Evolutionary conservation across 2,113 vertebrate species (phyloP).

Genomic region (Anthoscopus minutus): DNA sequence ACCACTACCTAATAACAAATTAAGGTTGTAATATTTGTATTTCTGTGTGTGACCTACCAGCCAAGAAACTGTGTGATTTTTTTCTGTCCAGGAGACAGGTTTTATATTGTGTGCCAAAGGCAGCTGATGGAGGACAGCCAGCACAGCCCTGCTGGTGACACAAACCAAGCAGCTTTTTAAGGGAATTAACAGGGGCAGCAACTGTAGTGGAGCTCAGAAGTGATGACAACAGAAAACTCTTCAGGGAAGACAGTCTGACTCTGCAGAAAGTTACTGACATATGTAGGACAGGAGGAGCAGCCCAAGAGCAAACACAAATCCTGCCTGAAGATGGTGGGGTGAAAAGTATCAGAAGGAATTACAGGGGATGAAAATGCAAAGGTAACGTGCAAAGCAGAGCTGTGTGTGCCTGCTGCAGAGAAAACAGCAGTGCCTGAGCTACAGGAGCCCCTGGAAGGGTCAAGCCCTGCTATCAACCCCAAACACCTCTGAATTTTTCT

Average conservation of each 20-base stretch:
- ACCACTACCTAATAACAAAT: background rate
- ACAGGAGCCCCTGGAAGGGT: background rate
- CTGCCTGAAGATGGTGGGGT: background rate
- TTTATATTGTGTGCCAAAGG: background rate
- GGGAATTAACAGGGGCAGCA: constrained; percentile 57
- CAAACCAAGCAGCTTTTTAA: background rate
- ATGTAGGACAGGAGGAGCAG: constrained; percentile 51
- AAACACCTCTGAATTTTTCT: background rate
- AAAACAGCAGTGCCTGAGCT: background rate
- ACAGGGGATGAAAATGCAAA: background rate
- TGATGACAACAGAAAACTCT: constrained; percentile 61
- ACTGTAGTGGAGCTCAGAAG: constrained; percentile 36
- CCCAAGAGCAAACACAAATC: constrained; percentile 13
- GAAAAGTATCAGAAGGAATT: background rate
- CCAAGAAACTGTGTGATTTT: background rate
- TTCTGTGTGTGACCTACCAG: background rate
- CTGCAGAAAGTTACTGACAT: constrained; percentile 62
- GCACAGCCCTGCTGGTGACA: constrained; percentile 11
- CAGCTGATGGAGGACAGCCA: background rate
- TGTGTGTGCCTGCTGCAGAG: background rate
- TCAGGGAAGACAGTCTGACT: constrained; percentile 52
- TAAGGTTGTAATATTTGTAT: background rate
- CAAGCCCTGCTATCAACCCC: background rate
- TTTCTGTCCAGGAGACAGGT: background rate
- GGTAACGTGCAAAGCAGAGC: background rate